phyloP scores from a whole-genome alignment of 2,888 invertebrate genomes.

The Gastrophysa polygoni region DNA sequence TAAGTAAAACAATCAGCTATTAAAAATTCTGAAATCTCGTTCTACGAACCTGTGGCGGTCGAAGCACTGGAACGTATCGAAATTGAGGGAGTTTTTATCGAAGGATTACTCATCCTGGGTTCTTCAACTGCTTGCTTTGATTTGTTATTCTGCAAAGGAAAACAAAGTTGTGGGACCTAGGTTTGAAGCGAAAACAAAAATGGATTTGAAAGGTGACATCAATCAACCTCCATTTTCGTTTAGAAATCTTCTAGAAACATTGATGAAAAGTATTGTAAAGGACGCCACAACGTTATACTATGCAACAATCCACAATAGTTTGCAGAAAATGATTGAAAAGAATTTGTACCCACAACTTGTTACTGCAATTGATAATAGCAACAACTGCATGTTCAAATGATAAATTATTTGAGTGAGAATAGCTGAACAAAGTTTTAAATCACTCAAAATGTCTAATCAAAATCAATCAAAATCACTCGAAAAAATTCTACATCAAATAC shows the following conservation, averaged over 20 bases:
- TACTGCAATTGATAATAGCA: neutral
- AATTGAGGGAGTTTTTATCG: slow-evolving; percentile 47
- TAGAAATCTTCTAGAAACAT: neutral
- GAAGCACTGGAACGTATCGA: slow-evolving; percentile 48
- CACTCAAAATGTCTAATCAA: too few relatives aligned
- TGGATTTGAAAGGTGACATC: neutral
- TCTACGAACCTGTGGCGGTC: slow-evolving; percentile 43
- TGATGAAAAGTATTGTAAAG: neutral
- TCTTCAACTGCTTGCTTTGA: slow-evolving; percentile 36
- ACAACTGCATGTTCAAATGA: too few relatives aligned
- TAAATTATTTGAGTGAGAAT: too few relatives aligned
- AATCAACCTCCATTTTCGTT: neutral
- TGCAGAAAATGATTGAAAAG: neutral
- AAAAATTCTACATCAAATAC: too few relatives aligned
- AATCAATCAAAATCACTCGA: too few relatives aligned
- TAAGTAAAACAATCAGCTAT: too few relatives aligned
- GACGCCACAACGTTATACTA: slow-evolving; percentile 22
- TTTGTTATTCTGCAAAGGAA: slow-evolving; percentile 42
- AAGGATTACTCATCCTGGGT: slow-evolving; percentile 42
- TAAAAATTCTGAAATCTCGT: too few relatives aligned
- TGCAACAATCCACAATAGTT: slow-evolving; percentile 16
- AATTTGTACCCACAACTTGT: neutral
- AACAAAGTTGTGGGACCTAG: neutral
- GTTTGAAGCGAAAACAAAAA: neutral
- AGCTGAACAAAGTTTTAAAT: too few relatives aligned